Conservation (phyloP, 2,888 invertebrate species). For the Periphyllus acericola region DNA sequence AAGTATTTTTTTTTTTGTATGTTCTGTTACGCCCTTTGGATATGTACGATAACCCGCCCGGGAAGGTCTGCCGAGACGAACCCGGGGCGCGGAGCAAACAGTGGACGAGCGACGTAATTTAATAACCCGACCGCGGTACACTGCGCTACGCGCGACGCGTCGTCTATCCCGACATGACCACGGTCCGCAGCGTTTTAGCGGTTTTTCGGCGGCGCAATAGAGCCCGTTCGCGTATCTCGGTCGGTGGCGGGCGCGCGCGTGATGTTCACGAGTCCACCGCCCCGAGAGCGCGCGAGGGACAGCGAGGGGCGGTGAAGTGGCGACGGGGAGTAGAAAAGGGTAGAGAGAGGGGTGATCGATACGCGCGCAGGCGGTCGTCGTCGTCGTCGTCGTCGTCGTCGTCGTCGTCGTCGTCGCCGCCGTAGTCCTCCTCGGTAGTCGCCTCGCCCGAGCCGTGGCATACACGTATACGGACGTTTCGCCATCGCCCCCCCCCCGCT, state of each 20-base stretch:
- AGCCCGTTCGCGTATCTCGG: neutral
- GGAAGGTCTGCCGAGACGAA: too few species aligned
- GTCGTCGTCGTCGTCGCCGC: neutral
- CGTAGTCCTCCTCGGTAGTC: neutral
- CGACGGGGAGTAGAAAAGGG: neutral
- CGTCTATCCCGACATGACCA: constrained; percentile 10
- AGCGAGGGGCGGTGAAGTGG: neutral
- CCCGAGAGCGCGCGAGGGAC: neutral
- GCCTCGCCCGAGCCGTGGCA: neutral
- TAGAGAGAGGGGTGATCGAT: constrained; percentile 43
- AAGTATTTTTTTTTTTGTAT: too few species aligned
- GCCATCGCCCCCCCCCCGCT: neutral
- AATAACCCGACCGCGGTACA: neutral
- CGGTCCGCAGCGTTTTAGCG: constrained; percentile 32
- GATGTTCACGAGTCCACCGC: neutral
- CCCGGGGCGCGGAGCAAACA: too few species aligned
- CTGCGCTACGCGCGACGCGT: neutral
- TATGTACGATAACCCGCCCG: too few species aligned
- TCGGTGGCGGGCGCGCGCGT: neutral
- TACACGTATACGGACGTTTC: neutral
- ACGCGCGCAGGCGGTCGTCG: constrained; percentile 24
- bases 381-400: neutral
- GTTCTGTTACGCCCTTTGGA: too few species aligned
- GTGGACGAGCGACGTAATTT: too few species aligned
- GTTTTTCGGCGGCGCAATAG: constrained; percentile 16